Evolutionary conservation across 2,797 vertebrate genomes (phyloP).

Genomic region (Brotula barbata): DNA sequence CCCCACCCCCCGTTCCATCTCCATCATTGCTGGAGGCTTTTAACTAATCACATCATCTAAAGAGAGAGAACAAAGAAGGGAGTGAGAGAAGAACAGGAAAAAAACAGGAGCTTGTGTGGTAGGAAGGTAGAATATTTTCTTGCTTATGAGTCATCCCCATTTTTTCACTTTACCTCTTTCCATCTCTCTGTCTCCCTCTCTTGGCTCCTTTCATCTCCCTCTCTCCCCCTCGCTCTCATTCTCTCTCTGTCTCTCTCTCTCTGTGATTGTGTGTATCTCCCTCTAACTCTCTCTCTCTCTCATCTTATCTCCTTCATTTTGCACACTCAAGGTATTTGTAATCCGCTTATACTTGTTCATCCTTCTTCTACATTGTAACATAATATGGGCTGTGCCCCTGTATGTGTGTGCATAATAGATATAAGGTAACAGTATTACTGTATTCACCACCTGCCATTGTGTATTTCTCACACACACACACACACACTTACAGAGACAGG

Average conservation of each 20-base stretch:
- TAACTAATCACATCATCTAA: slow-evolving; percentile 63
- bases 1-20: slow-evolving; percentile 25
- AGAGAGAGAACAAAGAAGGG: slow-evolving; percentile 42
- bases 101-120: slow-evolving; percentile 34
- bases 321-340: slow-evolving; percentile 69
- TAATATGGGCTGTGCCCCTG: slow-evolving; percentile 45
- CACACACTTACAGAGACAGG: slow-evolving; percentile 4
- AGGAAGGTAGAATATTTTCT: slow-evolving; percentile 49
- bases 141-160: slow-evolving; percentile 52
- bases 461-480: slow-evolving; percentile 1
- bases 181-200: slow-evolving; percentile 48
- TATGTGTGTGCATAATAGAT: slow-evolving; percentile 44
- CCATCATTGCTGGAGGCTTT: slow-evolving; percentile 55
- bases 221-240: background rate
- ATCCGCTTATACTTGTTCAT: slow-evolving; percentile 69
- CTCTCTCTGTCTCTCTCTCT: background rate
- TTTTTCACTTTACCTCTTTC: slow-evolving; percentile 21
- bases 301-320: slow-evolving; percentile 62
- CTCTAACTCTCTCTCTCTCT: slow-evolving; percentile 19
- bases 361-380: slow-evolving; percentile 64
- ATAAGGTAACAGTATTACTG: slow-evolving; percentile 44
- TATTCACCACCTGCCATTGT: slow-evolving; percentile 43
- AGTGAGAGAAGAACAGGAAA: slow-evolving; percentile 20
- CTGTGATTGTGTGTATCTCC: no score
- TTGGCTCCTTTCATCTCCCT: slow-evolving; percentile 4